A percentile compares a stretch with the other conserved stretches of the same genome.
These are phyloP conservation scores for Oligia strigilis DNA, from an alignment of 2,888 invertebrate genomes.

Conservation along the genomic window DNA sequence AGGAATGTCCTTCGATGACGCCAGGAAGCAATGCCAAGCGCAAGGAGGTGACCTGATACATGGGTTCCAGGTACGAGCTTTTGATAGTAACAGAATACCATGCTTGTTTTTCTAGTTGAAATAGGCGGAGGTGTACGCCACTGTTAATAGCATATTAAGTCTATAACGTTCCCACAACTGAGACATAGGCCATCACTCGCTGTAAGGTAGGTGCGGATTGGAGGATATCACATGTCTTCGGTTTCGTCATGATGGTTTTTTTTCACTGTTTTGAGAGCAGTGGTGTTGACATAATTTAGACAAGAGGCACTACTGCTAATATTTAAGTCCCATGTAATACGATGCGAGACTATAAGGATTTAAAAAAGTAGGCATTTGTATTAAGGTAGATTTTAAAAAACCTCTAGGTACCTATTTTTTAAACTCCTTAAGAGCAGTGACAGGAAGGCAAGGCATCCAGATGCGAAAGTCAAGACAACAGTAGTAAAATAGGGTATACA, in stretches of 20 bases:
- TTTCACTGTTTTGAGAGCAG: background rate
- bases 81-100: background rate
- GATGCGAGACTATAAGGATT: background rate
- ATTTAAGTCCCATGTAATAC: background rate
- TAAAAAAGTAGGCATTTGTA: background rate
- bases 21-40: constrained; percentile 93
- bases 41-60: constrained; percentile 94
- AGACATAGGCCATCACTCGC: background rate
- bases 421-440: background rate
- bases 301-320: background rate
- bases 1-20: constrained; percentile 96
- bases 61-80: constrained; percentile 89
- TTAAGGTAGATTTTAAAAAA: too few relatives aligned
- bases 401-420: background rate
- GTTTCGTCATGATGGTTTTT: background rate
- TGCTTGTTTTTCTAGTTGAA: background rate
- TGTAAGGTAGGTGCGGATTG: background rate
- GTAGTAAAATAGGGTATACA: constrained; percentile 14
- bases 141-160: background rate
- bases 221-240: background rate
- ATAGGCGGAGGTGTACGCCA: background rate
- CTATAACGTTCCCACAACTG: background rate
- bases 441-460: background rate
- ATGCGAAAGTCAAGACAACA: background rate
- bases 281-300: background rate